phyloP scores from a whole-genome alignment of 2,113 vertebrate genomes.

The Erythrocercus mccallii region DNA sequence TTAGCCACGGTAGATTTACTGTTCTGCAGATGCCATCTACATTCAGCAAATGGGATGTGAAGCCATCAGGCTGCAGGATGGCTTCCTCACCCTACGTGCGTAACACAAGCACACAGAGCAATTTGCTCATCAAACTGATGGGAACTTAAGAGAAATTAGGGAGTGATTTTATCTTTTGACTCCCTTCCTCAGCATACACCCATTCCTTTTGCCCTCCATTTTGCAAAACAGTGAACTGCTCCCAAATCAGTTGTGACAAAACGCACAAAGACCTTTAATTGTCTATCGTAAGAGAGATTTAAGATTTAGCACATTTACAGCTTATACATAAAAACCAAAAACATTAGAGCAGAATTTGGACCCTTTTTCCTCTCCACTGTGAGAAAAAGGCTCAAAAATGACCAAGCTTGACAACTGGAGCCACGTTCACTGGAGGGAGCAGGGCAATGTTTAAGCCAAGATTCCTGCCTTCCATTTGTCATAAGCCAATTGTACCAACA shows the following conservation, averaged over 20 bases:
- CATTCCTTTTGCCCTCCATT: background rate
- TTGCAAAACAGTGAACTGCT: background rate
- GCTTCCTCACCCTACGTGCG: rapidly evolving
- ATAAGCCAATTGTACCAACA: background rate
- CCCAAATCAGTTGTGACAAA: background rate
- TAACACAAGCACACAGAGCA: background rate
- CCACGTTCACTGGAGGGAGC: rapidly evolving
- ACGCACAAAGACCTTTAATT: background rate
- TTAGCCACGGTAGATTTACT: background rate
- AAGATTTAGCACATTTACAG: background rate
- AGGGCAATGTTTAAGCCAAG: background rate
- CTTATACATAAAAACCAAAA: background rate
- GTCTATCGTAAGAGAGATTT: background rate
- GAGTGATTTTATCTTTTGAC: background rate
- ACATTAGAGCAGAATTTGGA: background rate
- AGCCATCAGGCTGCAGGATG: background rate
- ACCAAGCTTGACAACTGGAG: background rate
- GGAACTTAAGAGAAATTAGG: background rate
- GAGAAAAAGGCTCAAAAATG: background rate
- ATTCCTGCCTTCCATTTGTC: background rate
- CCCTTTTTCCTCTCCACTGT: background rate
- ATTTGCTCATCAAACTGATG: background rate
- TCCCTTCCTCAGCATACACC: background rate
- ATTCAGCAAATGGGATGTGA: background rate
- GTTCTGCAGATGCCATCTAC: background rate